These are phyloP conservation scores for Drosophila persimilis DNA, from an alignment of 1,140 invertebrate genomes.

Conservation along the genomic window DNA sequence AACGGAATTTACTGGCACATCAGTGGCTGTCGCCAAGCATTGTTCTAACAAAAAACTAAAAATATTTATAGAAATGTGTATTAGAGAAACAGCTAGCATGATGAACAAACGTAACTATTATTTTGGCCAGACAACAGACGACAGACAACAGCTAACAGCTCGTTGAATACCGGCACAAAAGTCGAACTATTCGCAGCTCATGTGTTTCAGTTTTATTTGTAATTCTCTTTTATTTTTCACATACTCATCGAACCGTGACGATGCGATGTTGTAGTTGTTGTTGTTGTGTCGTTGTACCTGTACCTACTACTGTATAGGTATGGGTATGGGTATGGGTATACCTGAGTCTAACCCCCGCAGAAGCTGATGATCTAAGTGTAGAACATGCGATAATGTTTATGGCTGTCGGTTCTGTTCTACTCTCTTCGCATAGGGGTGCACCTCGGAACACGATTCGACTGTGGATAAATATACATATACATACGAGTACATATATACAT, in stretches of 20 bases:
- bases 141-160: background rate
- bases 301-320: constrained; percentile 30
- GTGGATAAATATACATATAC: constrained; percentile 4
- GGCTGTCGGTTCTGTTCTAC: constrained; percentile 37
- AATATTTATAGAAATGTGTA: constrained; percentile 1
- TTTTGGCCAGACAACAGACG: constrained; percentile 45
- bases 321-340: background rate
- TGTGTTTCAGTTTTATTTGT: constrained; percentile 56
- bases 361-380: constrained; percentile 74
- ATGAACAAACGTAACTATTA: constrained; percentile 33
- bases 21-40: background rate
- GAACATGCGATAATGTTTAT: constrained; percentile 79
- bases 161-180: constrained; percentile 27
- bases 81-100: constrained; percentile 13
- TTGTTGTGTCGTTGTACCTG: constrained; percentile 61
- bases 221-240: constrained; percentile 49
- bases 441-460: constrained; percentile 27
- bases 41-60: background rate
- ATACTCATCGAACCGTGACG: constrained; percentile 77
- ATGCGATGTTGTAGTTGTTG: constrained; percentile 34
- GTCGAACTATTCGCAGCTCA: constrained; percentile 38
- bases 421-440: constrained; percentile 64
- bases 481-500: background rate
- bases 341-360: constrained; percentile 60
- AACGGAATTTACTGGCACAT: background rate